These are phyloP conservation scores for Drosophila pseudoobscura DNA, from an alignment of 1,140 invertebrate species.

Conservation along the genomic window DNA sequence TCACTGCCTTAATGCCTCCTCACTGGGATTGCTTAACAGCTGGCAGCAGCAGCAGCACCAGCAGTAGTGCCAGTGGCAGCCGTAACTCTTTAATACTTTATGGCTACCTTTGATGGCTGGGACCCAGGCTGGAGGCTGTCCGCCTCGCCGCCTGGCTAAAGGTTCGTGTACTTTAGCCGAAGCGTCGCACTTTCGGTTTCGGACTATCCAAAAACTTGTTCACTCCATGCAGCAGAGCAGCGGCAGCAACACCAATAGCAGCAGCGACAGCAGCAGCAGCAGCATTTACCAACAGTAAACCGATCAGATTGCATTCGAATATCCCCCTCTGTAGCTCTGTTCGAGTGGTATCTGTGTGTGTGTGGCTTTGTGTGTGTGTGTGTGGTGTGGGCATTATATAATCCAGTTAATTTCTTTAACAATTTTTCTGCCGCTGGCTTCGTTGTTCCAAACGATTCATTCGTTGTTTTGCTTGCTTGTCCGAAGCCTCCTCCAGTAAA, in stretches of 20 bases:
- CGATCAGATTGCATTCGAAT: constrained; percentile 74
- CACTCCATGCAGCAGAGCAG: constrained; percentile 50
- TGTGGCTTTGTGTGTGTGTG: constrained; percentile 16
- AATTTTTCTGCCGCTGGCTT: constrained; percentile 63
- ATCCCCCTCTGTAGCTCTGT: constrained; percentile 18
- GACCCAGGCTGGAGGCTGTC: constrained; percentile 22
- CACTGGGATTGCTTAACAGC: constrained; percentile 52
- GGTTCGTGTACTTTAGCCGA: constrained; percentile 55
- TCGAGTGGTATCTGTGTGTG: background rate
- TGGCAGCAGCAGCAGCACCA: constrained; percentile 11
- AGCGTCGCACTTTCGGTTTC: constrained; percentile 68
- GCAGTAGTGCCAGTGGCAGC: constrained; percentile 31
- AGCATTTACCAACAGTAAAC: constrained; percentile 53
- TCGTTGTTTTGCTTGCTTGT: constrained; percentile 27
- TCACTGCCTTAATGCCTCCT: constrained; percentile 23
- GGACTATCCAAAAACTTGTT: constrained; percentile 56
- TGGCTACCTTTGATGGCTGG: constrained; percentile 63
- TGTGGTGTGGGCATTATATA: constrained; percentile 65
- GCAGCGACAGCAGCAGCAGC: constrained; percentile 6
- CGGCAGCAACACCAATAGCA: constrained; percentile 31
- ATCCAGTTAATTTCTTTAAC: constrained; percentile 82
- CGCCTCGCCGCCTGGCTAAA: constrained; percentile 48
- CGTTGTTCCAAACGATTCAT: constrained; percentile 35
- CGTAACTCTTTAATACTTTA: constrained; percentile 21
- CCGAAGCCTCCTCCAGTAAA: constrained; percentile 29